Evolutionary conservation across 2,113 vertebrate species (phyloP), one percentile per base, ranked within the genome.

Genomic region (Cepphus grylle): DNA sequence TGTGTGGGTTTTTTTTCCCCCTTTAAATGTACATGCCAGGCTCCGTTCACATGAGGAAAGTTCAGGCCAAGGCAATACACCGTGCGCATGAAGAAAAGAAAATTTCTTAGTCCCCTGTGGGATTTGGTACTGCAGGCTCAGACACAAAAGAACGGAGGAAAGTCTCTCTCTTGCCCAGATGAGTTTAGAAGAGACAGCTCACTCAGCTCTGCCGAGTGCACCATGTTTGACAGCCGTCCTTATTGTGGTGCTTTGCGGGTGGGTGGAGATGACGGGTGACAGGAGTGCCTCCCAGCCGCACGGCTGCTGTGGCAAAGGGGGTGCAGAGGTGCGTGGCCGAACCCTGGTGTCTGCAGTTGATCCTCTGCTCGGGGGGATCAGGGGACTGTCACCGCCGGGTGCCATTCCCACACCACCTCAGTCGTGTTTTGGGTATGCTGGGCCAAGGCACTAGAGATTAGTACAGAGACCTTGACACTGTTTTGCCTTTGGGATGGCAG

Each of bases 371-470:
- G 18, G 52, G 13, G 49, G 63, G 12, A 23, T 26, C 23, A 36
- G 59, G 26, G 34, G 12, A 40, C 30, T 3, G 3, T 30, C 73
- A 30, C 4, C 4, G 3, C 52, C 1, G 2, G 4, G 15, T 15
- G 29, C 45, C 8, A 1, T 11, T 79, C 47, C 71, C 38, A 36
- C 32, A 50, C 11, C 20, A 12, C 18, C 9, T 2, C 0, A 0
- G 9, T 23, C 9, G 3, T 32, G 43, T 53, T 76, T 79, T 61
- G 42, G 32, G 10, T 67, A 47, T 4, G 0, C 14, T 17, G 16
- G 21, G 19, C 52, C 69, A 73, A 50, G 42, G 56, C 29, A 29
- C 12, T 17, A 45, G 59, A 72, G 61, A 16, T 42, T 42, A 66
- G 45, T 27, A n/a, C 0, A 0, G 29, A 36, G 43, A 36, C 65